Conservation (phyloP, 2,888 invertebrate species). For the Elegia similella region DNA sequence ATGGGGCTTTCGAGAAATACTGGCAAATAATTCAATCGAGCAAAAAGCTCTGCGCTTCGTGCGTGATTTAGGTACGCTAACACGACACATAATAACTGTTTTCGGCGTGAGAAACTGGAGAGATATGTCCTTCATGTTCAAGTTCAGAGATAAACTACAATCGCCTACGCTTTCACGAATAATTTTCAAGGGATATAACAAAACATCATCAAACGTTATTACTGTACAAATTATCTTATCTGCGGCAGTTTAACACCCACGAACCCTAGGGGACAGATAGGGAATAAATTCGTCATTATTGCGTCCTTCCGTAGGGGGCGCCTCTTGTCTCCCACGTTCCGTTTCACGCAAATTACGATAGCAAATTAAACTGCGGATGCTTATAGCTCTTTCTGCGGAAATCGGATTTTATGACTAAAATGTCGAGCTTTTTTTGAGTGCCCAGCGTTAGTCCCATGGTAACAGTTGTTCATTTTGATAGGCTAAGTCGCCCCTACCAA, state of each 20-base stretch:
- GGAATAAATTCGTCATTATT: slow-evolving; percentile 43
- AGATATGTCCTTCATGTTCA: not conserved
- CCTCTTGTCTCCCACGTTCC: slow-evolving; percentile 29
- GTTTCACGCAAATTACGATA: slow-evolving; percentile 21
- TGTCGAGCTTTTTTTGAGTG: no score
- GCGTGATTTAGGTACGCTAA: not conserved
- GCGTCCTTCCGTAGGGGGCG: slow-evolving; percentile 54
- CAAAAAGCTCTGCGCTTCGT: not conserved
- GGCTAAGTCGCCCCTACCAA: no score
- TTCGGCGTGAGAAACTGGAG: not conserved
- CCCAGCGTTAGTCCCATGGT: no score
- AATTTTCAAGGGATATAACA: slow-evolving; percentile 1
- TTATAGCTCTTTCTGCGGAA: slow-evolving; percentile 23
- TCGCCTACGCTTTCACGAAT: not conserved
- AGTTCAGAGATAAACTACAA: not conserved
- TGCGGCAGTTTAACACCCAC: slow-evolving; percentile 33
- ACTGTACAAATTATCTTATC: slow-evolving; percentile 39
- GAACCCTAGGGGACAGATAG: slow-evolving; percentile 37
- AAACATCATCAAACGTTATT: slow-evolving; percentile 25
- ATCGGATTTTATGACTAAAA: no score
- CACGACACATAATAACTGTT: not conserved
- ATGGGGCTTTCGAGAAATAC: no score
- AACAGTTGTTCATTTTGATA: no score
- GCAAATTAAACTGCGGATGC: slow-evolving; percentile 25
- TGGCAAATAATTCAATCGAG: no score